Evolutionary conservation across 2,797 vertebrate species (phyloP), one percentile per base, ranked within the genome.

Genomic region (Naso thynnoides): DNA sequence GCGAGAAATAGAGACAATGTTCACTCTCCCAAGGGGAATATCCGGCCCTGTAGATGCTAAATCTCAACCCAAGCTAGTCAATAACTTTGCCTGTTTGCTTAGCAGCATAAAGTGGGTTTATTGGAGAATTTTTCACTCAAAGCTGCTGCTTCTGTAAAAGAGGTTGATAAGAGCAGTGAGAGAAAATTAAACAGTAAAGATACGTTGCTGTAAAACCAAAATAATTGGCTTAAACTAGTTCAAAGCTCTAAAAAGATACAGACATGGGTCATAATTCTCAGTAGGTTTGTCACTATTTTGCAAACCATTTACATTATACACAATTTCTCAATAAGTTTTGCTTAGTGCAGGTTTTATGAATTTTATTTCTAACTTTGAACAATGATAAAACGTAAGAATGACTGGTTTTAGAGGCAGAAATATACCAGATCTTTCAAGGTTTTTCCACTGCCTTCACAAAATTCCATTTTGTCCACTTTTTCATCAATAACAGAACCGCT

Each of bases 151-250:
- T 24, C 39, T 29, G 18, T 23, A 10, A 19, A 39, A 2, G 4
- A 50, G 14, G 27, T 4, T 26, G 29, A 31, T 23, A 11, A 9
- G 1, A 33, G 27, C 5, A 0, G 7, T 10, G 27, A 21, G 7
- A 24, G n/a, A 5, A 14, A 36, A 52, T 16, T 27, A 16, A 66
- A 36, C 9, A 11, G 23, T 48, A 1, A 33, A 39, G 16, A 0
- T 38, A 9, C 1, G 8, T 13, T 8, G 6, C 10, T 0, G 5
- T 31, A n/a, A 48, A 61, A 50, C 31, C 33, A 45, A 38, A 58
- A 65, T 26, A 70, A 65, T 13, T 26, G 36, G 53, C 33, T 49
- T 21, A 64, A 66, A 71, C 45, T 45, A 0, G 14, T 38, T 41
- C 24, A 60, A 53, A 54, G 39, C 18, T 18, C 2, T 19, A 10